phyloP scores from a whole-genome alignment of 2,113 vertebrate genomes.

The Microtus oregoni region DNA sequence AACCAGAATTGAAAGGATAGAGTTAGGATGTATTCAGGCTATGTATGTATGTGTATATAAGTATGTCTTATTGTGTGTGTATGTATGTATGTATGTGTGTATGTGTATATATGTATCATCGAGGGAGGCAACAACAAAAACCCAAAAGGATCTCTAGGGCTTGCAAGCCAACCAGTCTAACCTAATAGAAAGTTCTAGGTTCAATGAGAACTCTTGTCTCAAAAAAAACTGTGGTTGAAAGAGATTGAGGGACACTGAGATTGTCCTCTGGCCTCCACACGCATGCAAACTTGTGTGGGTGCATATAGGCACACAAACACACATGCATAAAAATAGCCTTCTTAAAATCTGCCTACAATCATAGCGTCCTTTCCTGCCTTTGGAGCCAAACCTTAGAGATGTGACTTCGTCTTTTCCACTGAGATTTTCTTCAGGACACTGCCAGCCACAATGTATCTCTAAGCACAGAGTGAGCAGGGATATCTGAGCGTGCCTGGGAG shows the following conservation, averaged over 20 bases:
- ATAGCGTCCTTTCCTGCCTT: not conserved
- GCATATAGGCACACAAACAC: not conserved
- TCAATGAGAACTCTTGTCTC: not conserved
- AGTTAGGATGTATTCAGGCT: not conserved
- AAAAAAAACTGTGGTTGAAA: not conserved
- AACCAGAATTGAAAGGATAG: slow-evolving; percentile 16
- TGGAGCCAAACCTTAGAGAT: slow-evolving; percentile 27
- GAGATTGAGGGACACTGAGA: not conserved
- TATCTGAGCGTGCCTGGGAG: not conserved
- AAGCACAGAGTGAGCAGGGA: not conserved
- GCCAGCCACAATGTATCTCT: slow-evolving; percentile 19
- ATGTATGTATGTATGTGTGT: not conserved
- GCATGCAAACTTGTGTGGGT: not conserved
- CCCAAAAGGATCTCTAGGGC: not conserved
- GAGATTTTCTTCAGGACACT: slow-evolving; percentile 43
- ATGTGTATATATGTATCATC: not conserved
- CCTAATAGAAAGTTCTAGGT: not conserved
- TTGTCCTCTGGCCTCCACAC: not conserved
- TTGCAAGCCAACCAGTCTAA: not conserved
- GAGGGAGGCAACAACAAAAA: not conserved
- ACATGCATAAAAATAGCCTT: not conserved
- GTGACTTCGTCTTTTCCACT: slow-evolving; percentile 40
- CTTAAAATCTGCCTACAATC: slow-evolving; percentile 37
- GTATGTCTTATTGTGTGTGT: no score
- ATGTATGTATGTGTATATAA: not conserved